Conservation (phyloP, 2,113 vertebrate species). For the Scortum barcoo region DNA sequence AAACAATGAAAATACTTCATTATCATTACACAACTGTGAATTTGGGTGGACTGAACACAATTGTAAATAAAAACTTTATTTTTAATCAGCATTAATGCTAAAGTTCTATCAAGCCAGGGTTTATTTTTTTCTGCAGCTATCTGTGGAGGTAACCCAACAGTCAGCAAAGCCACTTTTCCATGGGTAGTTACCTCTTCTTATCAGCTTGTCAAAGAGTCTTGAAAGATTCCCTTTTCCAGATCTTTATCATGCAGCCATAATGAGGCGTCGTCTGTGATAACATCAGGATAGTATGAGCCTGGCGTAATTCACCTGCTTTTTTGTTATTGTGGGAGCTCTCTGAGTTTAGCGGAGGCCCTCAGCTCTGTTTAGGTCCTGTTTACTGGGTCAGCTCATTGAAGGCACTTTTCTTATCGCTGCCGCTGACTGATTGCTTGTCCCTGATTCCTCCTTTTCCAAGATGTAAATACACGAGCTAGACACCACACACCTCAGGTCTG, state of each 20-base stretch:
- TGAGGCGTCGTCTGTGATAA: constrained; percentile 48
- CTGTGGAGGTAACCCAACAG: constrained; percentile 31
- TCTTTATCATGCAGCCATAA: constrained; percentile 51
- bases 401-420: constrained; percentile 66
- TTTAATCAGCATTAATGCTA: neutral
- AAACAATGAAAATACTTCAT: too few species aligned
- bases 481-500: constrained; percentile 68
- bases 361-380: constrained; percentile 66
- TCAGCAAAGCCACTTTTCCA: constrained; percentile 50
- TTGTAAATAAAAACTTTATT: neutral
- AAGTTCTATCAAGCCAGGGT: neutral
- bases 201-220: constrained; percentile 56
- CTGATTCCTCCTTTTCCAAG: constrained; percentile 62
- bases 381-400: constrained; percentile 42
- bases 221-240: constrained; percentile 62
- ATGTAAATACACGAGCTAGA: constrained; percentile 66
- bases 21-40: too few species aligned
- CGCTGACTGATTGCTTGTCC: constrained; percentile 70
- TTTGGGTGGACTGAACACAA: neutral
- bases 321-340: constrained; percentile 60
- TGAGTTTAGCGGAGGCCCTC: constrained; percentile 39
- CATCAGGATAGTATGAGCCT: constrained; percentile 57
- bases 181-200: constrained; percentile 57
- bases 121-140: constrained; percentile 3
- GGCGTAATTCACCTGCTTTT: constrained; percentile 59